Evolutionary conservation across 2,888 invertebrate species (phyloP).

Genomic region (Limnephilus auricula): DNA sequence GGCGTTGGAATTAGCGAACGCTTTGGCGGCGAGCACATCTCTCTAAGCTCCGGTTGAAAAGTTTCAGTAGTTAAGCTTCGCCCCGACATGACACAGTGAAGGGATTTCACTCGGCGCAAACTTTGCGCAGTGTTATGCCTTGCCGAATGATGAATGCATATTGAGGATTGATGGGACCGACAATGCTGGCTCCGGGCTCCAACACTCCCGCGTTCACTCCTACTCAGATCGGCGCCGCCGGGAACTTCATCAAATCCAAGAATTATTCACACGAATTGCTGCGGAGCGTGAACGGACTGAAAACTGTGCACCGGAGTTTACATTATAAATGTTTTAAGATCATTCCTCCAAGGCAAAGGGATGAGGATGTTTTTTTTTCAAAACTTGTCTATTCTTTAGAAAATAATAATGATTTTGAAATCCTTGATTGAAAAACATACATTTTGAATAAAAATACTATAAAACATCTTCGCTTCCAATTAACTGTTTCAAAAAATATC

Average conservation of each 20-base stretch:
- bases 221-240: background rate
- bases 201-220: background rate
- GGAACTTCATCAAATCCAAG: background rate
- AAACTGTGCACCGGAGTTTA: background rate
- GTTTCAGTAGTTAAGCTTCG: slow-evolving; percentile 62
- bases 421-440: too few species aligned
- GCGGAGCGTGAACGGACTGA: background rate
- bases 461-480: too few species aligned
- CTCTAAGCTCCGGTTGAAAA: slow-evolving; percentile 62
- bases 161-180: slow-evolving; percentile 29
- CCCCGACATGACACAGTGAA: slow-evolving; percentile 62
- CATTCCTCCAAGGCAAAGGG: background rate
- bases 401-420: background rate
- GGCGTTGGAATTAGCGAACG: slow-evolving; percentile 65
- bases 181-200: background rate
- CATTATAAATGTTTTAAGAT: background rate
- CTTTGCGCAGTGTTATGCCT: slow-evolving; percentile 23
- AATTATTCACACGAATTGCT: background rate
- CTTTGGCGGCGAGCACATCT: slow-evolving; percentile 64
- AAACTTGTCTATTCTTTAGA: too few species aligned
- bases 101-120: slow-evolving; percentile 13
- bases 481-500: too few species aligned
- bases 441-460: too few species aligned
- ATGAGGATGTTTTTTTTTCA: background rate
- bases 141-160: slow-evolving; percentile 50